These are phyloP conservation scores for Lymantria monacha DNA, from an alignment of 2,888 invertebrate species.

Conservation along the genomic window DNA sequence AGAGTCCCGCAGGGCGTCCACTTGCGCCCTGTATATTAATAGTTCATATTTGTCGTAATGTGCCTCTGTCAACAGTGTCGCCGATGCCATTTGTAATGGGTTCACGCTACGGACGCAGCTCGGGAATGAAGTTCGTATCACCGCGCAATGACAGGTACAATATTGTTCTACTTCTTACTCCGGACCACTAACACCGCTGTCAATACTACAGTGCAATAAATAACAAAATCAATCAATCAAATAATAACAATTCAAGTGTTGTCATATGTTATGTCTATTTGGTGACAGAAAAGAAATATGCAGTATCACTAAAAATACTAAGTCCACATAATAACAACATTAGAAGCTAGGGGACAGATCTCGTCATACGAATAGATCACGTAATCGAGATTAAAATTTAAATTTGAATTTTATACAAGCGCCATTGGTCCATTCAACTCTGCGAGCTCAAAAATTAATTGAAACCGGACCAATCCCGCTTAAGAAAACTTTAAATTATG, in stretches of 20 bases:
- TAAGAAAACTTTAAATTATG: too few species aligned
- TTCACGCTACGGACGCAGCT: constrained; percentile 66
- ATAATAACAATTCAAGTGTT: not conserved
- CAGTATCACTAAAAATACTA: too few species aligned
- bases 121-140: constrained; percentile 49
- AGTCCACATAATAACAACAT: too few species aligned
- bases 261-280: too few species aligned
- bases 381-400: too few species aligned
- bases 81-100: constrained; percentile 65
- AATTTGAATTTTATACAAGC: too few species aligned
- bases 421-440: too few species aligned
- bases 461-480: too few species aligned
- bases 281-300: too few species aligned
- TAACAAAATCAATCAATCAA: not conserved
- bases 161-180: not conserved
- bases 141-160: constrained; percentile 62
- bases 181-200: not conserved
- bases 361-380: too few species aligned
- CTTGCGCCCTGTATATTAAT: not conserved
- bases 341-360: too few species aligned
- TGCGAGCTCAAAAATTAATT: too few species aligned
- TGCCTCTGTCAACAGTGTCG: constrained; percentile 44
- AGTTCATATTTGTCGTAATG: not conserved
- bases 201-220: not conserved
- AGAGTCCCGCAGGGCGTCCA: not conserved